Conservation (phyloP, 2,113 vertebrate genomes). For the Tetrax tetrax region DNA sequence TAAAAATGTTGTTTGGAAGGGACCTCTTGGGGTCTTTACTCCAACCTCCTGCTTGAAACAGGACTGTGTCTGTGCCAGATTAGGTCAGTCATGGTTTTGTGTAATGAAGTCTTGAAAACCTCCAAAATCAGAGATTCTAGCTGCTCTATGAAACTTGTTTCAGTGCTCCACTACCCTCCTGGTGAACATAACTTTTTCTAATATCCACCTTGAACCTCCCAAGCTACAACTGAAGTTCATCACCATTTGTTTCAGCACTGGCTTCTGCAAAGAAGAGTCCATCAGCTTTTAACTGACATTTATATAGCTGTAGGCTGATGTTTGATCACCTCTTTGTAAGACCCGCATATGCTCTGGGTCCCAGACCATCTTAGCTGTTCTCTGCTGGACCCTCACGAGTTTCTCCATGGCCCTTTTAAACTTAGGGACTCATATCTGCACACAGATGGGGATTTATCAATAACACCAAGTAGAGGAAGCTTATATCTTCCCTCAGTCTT, state of each 20-base stretch:
- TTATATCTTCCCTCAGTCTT: neutral
- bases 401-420: neutral
- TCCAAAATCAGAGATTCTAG: neutral
- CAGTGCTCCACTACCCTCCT: neutral
- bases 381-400: neutral
- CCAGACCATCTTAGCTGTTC: neutral
- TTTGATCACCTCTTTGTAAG: neutral
- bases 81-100: neutral
- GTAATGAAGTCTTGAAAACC: neutral
- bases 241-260: accelerated
- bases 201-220: neutral
- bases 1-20: neutral
- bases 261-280: neutral
- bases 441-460: neutral
- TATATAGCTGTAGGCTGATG: neutral
- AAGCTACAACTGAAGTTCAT: neutral
- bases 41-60: neutral
- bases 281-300: neutral
- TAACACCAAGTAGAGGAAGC: neutral
- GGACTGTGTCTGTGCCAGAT: neutral
- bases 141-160: neutral
- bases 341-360: accelerated
- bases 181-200: neutral
- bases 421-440: neutral
- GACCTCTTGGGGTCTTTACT: neutral